A percentile compares a stretch with the other conserved stretches of the same genome.
Evolutionary conservation across 2,113 vertebrate genomes (phyloP).

Genomic region (Capreolus pygargus): DNA sequence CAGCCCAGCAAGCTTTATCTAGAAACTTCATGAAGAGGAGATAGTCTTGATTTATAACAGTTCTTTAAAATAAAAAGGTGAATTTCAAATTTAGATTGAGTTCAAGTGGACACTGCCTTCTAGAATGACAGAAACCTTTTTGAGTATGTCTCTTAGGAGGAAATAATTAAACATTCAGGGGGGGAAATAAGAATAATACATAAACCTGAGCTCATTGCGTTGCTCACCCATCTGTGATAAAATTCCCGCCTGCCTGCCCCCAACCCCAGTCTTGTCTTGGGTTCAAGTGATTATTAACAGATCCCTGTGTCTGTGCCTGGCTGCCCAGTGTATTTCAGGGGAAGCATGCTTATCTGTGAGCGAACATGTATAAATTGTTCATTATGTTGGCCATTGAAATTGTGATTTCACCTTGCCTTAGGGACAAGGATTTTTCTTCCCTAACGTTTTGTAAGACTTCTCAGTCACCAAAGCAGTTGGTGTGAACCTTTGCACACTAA

Average conservation of each 20-base stretch:
- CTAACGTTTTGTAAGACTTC: background rate
- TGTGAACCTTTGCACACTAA: background rate
- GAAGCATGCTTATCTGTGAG: background rate
- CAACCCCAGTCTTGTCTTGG: background rate
- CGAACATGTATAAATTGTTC: too few relatives aligned
- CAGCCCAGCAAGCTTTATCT: background rate
- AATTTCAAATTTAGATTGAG: background rate
- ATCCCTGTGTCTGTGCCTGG: background rate
- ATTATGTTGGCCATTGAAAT: background rate
- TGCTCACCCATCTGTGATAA: background rate
- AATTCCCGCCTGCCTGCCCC: rapidly evolving
- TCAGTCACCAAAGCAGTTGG: background rate
- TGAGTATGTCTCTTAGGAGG: background rate
- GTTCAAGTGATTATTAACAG: background rate
- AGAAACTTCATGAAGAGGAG: background rate
- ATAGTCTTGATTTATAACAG: background rate
- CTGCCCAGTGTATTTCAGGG: background rate
- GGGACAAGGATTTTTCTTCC: background rate
- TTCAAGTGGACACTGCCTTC: background rate
- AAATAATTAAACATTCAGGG: background rate
- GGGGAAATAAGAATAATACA: background rate
- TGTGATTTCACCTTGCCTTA: background rate
- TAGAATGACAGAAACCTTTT: background rate
- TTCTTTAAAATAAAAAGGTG: background rate
- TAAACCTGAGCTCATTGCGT: background rate